Base-by-base conservation (phyloP, 2,888 invertebrate species). In the Pseudolycoriella hygida region DNA sequence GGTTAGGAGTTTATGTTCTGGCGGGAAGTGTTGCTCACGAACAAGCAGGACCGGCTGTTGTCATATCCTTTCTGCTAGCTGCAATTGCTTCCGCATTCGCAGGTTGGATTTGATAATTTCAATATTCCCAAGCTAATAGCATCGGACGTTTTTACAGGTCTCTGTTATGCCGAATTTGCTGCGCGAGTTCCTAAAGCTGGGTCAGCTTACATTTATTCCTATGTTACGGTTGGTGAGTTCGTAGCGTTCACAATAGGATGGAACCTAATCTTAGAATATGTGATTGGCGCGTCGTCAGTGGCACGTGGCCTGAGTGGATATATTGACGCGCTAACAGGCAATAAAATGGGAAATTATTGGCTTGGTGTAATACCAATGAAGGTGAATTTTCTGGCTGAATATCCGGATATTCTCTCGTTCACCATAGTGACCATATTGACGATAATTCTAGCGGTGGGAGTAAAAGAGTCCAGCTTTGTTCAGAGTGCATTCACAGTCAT, bases 71-170 rank as follows among this genome's bases (percentile, higher is more conserved):
- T 60, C 67, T 93, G 14, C 78, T 93, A 1, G 94, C 94, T 2
- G 94, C 93, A 3, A 62, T 94, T 32, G 93, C 93, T 0, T 92
- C 92, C 0, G 82, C 89, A 2, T 81, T 94, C 61, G 90, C 94
- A 54, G 25, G 25, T 25, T 25, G 25, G 8, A 4, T 6, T 25
- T 25, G 8, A 8, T 25, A 4, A 25, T n/a, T n/a, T n/a, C n/a
- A 25, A 25, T 25, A 8, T 4, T 25, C 8, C 25, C 25, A 25
- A 6, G 25, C 8, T n/a, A n/a, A n/a, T n/a, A n/a, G 25, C 25
- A 25, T 8, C 8, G 25, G 8, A 8, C 4, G 25, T 25, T 4
- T 25, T 25, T 25, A 25, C 25, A 25, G 80, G 78, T 40, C 64
- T 86, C 50, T 85, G 85, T 55, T 87, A 83, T 63, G 84, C 85